A percentile compares a stretch with the other conserved stretches of the same genome.
Conservation (phyloP, 2,888 invertebrate species). For the Caenorhabditis uteleia region DNA sequence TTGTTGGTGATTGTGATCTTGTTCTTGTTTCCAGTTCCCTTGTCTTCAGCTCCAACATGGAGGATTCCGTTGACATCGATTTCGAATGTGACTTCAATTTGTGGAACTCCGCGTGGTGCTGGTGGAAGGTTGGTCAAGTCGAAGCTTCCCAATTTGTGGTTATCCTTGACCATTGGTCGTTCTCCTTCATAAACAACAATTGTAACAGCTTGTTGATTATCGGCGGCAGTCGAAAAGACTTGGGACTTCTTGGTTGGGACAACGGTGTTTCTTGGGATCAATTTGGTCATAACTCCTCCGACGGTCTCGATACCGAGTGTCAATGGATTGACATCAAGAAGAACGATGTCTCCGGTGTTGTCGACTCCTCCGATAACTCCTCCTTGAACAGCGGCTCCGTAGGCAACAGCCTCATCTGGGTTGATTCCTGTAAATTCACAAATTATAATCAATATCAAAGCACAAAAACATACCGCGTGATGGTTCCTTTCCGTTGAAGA, state of each 20-base stretch:
- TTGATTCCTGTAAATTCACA: slow-evolving; percentile 73
- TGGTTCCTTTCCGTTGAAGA: slow-evolving; percentile 97
- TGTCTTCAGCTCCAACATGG: slow-evolving; percentile 92
- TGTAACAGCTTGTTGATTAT: slow-evolving; percentile 97
- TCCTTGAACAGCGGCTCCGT: slow-evolving; percentile 96
- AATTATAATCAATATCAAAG: not conserved
- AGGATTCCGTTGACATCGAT: slow-evolving; percentile 73
- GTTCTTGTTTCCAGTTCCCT: slow-evolving; percentile 96
- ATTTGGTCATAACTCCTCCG: slow-evolving; percentile 98
- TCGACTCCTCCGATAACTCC: slow-evolving; percentile 96
- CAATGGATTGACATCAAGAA: slow-evolving; percentile 95
- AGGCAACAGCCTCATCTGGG: slow-evolving; percentile 98
- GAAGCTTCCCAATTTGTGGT: slow-evolving; percentile 96
- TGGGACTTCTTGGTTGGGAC: slow-evolving; percentile 99
- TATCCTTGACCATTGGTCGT: slow-evolving; percentile 98
- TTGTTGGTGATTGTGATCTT: slow-evolving; percentile 99
- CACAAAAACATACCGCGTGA: slow-evolving; percentile 75
- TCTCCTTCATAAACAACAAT: slow-evolving; percentile 98
- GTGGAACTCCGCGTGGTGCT: slow-evolving; percentile 72
- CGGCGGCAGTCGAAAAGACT: slow-evolving; percentile 97
- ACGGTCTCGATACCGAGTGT: slow-evolving; percentile 99
- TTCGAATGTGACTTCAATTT: slow-evolving; percentile 72
- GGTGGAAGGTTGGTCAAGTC: slow-evolving; percentile 76
- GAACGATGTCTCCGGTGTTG: slow-evolving; percentile 82
- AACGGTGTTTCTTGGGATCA: slow-evolving; percentile 95